Evolutionary conservation across 2,888 invertebrate species (phyloP).

Genomic region (Drosophila merina): DNA sequence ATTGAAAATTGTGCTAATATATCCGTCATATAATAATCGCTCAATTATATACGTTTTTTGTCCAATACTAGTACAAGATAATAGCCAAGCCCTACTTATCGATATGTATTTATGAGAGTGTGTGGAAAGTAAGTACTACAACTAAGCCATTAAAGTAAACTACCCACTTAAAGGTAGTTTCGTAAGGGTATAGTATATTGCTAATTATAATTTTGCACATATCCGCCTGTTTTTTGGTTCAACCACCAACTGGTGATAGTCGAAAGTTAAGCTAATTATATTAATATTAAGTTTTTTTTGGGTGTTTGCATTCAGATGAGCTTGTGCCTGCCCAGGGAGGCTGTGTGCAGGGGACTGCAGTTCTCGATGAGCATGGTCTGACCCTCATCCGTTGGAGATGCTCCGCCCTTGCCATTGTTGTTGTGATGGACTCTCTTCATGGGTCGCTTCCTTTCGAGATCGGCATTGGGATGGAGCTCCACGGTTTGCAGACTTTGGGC

Average conservation of each 20-base stretch:
- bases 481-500: constrained; percentile 93
- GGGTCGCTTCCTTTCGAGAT: constrained; percentile 82
- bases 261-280: constrained; percentile 62
- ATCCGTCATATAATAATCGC: constrained; percentile 25
- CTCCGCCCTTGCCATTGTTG: constrained; percentile 48
- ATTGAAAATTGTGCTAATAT: constrained; percentile 69
- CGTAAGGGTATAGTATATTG: constrained; percentile 2
- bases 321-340: constrained; percentile 82
- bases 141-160: constrained; percentile 10
- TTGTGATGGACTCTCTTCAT: constrained; percentile 82
- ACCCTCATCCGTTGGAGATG: constrained; percentile 56
- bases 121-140: constrained; percentile 49
- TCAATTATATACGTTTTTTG: constrained; percentile 22
- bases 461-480: constrained; percentile 76
- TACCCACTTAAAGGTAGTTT: background rate
- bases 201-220: constrained; percentile 72
- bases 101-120: background rate
- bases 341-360: constrained; percentile 80
- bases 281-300: constrained; percentile 31
- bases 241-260: constrained; percentile 23
- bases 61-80: constrained; percentile 14
- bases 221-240: constrained; percentile 65
- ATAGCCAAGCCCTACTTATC: constrained; percentile 58
- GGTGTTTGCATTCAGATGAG: constrained; percentile 74
- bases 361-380: constrained; percentile 75